Conservation (phyloP, 2,113 vertebrate genomes). For the Erythrocercus mccallii region DNA sequence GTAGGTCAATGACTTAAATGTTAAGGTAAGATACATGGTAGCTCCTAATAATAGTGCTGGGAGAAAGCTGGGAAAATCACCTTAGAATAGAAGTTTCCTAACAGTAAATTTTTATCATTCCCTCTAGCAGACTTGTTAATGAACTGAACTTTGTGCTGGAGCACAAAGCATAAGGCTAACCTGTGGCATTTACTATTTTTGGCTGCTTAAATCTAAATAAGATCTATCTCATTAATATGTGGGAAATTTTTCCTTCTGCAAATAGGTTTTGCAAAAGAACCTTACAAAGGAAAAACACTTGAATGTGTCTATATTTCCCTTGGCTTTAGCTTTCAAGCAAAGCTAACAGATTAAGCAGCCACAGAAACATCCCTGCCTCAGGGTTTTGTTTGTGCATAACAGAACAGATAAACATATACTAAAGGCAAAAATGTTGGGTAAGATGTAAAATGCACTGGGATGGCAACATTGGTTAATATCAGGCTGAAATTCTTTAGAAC, state of each 20-base stretch:
- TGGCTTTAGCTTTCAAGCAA: not conserved
- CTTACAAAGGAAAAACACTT: not conserved
- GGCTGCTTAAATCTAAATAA: not conserved
- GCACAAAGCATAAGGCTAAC: not conserved
- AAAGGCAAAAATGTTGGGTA: not conserved
- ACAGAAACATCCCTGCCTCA: not conserved
- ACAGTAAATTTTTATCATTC: not conserved
- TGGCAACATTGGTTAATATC: not conserved
- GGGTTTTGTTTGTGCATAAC: not conserved
- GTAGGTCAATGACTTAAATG: not conserved
- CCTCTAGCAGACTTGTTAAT: not conserved
- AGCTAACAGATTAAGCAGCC: not conserved
- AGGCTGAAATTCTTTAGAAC: not conserved
- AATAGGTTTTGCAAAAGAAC: not conserved
- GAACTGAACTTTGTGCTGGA: not conserved
- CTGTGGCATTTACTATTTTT: not conserved
- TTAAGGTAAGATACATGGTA: not conserved
- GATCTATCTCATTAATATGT: not conserved
- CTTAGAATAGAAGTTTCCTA: not conserved
- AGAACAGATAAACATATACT: not conserved
- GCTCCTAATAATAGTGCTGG: not conserved
- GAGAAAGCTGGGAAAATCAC: not conserved
- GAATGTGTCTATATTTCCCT: not conserved
- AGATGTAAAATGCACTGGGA: not conserved
- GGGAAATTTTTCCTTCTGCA: not conserved